These are phyloP conservation scores for Echinops telfairi DNA, from an alignment of 2,113 vertebrate species.

Conservation along the genomic window DNA sequence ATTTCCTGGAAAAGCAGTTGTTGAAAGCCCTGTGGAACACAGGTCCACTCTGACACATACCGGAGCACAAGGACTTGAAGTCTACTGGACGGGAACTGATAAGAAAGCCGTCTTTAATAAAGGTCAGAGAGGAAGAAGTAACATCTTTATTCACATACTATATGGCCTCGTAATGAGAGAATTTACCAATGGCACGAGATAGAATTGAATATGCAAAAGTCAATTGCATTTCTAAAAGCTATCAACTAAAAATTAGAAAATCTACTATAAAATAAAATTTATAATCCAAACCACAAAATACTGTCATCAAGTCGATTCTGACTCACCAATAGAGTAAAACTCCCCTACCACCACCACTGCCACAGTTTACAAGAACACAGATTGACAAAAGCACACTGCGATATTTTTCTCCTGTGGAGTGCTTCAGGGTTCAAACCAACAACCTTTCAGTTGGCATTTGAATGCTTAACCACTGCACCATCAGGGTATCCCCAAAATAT, in stretches of 20 bases:
- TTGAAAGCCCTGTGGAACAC: neutral
- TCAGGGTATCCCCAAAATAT: too few relatives aligned
- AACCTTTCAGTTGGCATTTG: neutral
- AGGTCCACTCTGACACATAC: neutral
- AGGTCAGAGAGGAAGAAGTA: constrained; percentile 19
- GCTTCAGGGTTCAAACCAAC: neutral
- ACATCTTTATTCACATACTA: neutral
- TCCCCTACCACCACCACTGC: neutral
- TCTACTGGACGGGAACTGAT: neutral
- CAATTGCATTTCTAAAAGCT: constrained; percentile 6
- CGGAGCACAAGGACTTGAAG: neutral
- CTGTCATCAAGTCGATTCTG: neutral
- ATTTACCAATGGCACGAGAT: neutral
- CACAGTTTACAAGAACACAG: neutral
- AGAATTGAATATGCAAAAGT: neutral
- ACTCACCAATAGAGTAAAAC: neutral
- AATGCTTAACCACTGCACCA: neutral
- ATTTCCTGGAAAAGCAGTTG: neutral
- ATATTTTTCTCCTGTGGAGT: neutral
- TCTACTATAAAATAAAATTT: neutral
- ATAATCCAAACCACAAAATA: neutral
- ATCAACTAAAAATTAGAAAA: constrained; percentile 21
- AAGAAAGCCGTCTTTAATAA: constrained; percentile 5
- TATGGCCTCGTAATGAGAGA: neutral
- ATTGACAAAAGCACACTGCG: neutral